phyloP scores from a whole-genome alignment of 2,113 vertebrate genomes.

The Calypte anna region DNA sequence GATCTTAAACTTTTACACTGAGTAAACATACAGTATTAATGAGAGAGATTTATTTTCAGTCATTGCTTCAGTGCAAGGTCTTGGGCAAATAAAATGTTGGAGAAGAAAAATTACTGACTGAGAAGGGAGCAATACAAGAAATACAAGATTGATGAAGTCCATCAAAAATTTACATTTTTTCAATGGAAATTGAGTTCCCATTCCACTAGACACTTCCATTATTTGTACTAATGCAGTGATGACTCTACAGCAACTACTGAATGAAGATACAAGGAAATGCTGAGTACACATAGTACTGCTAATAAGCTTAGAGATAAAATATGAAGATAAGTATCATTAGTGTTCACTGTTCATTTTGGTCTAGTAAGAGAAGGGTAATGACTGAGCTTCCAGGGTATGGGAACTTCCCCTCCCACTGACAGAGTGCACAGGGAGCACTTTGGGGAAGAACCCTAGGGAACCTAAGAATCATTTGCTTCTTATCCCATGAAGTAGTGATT shows the following conservation, averaged over 20 bases:
- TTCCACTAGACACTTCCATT: not conserved
- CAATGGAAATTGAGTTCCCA: rapidly evolving
- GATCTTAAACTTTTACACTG: not conserved
- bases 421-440: not conserved
- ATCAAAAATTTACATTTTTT: not conserved
- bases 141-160: not conserved
- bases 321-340: not conserved
- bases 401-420: not conserved
- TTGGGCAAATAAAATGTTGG: not conserved
- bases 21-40: not conserved
- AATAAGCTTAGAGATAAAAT: not conserved
- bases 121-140: not conserved
- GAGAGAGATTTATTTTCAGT: not conserved
- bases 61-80: not conserved
- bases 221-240: not conserved
- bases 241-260: not conserved
- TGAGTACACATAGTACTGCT: not conserved
- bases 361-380: not conserved
- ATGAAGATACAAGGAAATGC: not conserved
- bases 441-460: not conserved
- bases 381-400: not conserved
- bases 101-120: not conserved
- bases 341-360: not conserved
- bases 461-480: not conserved
- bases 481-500: not conserved